Evolutionary conservation across 2,113 vertebrate species (phyloP), one percentile per base, ranked within the genome.

Genomic region (Cavia aperea): DNA sequence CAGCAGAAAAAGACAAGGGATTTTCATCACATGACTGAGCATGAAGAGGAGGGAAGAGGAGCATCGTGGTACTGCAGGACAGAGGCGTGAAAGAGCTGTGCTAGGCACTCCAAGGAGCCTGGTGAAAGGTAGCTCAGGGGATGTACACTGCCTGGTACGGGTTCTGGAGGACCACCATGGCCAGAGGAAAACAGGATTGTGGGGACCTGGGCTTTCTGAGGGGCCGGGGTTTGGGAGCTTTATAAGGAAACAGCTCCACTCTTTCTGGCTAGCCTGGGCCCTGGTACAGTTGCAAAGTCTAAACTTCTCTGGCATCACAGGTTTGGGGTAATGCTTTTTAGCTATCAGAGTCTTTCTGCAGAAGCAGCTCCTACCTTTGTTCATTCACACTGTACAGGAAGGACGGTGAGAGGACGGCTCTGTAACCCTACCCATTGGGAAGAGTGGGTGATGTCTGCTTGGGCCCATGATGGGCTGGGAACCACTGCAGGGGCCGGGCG

Each of bases 381-480:
- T 36, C 13, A 62, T 51, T 66, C 29, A 2, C 0, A 24, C 24
- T 23, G 75, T 70, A n/a, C 5, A 51, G 68, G 58, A 65, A 36
- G 58, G 26, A 36, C 15, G 31, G 77, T 24, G 33, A 51, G 10
- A 36, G 29, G 66, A 15, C 72, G 70, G 49, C 1, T 7, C n/a
- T 62, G 8, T 43, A 12, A 46, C 65, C 29, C 33, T 14, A n/a
- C 13, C 7, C 4, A 4, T 2, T 0, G 0, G 24, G 39, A 79
- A 73, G 36, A 56, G 51, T 33, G 43, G 39, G 66, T 31, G 5
- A 31, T 6, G 18, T 13, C 77, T 18, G 43, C 63, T 31, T 39
- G 83, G 60, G 39, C 54, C 8, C 39, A 65, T 65, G 60, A 0
- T 12, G n/a, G 46, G 23, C 75, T 51, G 36, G 65, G 13, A 75